A percentile compares a stretch with the other conserved stretches of the same genome.
These are phyloP conservation scores for Eretmodus cyanostictus DNA, from an alignment of 2,113 vertebrate species.

Conservation along the genomic window DNA sequence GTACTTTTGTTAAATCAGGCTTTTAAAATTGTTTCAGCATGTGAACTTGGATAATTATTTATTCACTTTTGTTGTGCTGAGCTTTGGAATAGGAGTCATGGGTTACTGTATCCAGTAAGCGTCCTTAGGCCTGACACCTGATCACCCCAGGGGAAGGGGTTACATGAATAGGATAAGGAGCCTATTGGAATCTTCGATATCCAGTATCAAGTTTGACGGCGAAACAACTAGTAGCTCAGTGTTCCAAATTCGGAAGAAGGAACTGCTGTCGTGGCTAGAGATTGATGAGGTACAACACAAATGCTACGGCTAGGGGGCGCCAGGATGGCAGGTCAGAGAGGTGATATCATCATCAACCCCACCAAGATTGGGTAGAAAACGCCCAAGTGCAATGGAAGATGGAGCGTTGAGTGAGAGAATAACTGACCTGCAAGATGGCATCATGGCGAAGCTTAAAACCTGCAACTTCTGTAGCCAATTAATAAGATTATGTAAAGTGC, in stretches of 20 bases:
- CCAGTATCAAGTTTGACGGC: not conserved
- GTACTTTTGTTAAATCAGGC: fast-evolving
- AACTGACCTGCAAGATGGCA: not conserved
- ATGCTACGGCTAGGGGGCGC: not conserved
- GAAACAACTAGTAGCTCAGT: not conserved
- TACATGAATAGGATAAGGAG: not conserved
- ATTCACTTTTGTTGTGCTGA: not conserved
- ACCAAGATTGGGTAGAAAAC: not conserved
- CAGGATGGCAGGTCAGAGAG: not conserved
- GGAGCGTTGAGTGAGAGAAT: not conserved
- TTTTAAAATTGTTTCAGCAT: fast-evolving
- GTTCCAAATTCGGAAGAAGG: not conserved
- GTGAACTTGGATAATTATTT: not conserved
- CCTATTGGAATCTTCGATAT: not conserved
- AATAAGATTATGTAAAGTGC: not conserved
- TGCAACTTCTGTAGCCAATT: not conserved
- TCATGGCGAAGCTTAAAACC: not conserved
- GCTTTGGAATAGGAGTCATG: not conserved
- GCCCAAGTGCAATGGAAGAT: not conserved
- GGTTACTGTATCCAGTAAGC: not conserved
- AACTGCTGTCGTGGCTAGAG: not conserved
- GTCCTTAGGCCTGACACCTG: not conserved
- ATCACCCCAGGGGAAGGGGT: not conserved
- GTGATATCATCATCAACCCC: not conserved
- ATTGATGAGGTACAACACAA: not conserved